phyloP scores from a whole-genome alignment of 1,140 invertebrate species.

The Neuroterus valhalla region DNA sequence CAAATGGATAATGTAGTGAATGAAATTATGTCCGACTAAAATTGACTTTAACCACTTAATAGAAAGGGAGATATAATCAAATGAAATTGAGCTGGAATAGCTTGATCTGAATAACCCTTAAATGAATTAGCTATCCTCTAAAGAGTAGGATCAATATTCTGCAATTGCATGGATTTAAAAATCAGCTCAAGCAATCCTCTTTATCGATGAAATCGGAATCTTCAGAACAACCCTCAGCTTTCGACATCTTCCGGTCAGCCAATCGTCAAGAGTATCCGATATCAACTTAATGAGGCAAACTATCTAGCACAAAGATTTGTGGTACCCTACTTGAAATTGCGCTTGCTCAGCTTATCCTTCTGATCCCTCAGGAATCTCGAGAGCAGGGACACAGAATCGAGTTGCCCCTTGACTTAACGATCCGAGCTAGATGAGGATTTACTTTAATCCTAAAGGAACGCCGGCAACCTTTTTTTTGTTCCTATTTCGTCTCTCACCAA shows the following conservation, averaged over 20 bases:
- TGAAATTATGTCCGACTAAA: too few relatives aligned
- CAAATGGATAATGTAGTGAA: too few relatives aligned
- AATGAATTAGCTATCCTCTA: too few relatives aligned
- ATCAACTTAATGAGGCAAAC: neutral
- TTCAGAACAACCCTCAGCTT: neutral
- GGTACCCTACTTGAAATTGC: neutral
- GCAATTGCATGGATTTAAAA: too few relatives aligned
- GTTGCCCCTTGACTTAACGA: slow-evolving; percentile 59
- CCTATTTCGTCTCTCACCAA: slow-evolving; percentile 14
- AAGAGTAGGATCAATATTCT: too few relatives aligned
- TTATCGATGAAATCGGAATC: neutral
- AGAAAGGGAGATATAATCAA: too few relatives aligned
- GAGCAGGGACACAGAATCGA: slow-evolving; percentile 30
- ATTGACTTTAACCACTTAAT: too few relatives aligned
- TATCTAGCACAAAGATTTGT: neutral
- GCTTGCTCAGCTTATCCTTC: neutral
- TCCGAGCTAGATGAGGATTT: slow-evolving; percentile 61
- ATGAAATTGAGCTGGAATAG: too few relatives aligned
- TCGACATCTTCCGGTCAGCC: neutral
- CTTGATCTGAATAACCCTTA: too few relatives aligned
- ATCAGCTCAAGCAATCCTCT: neutral
- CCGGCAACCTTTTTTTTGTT: slow-evolving; percentile 32
- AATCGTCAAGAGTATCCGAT: neutral
- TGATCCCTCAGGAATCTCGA: neutral
- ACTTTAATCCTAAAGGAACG: slow-evolving; percentile 62